These are phyloP conservation scores for Abrostola tripartita DNA, from an alignment of 2,888 invertebrate genomes.

Conservation along the genomic window DNA sequence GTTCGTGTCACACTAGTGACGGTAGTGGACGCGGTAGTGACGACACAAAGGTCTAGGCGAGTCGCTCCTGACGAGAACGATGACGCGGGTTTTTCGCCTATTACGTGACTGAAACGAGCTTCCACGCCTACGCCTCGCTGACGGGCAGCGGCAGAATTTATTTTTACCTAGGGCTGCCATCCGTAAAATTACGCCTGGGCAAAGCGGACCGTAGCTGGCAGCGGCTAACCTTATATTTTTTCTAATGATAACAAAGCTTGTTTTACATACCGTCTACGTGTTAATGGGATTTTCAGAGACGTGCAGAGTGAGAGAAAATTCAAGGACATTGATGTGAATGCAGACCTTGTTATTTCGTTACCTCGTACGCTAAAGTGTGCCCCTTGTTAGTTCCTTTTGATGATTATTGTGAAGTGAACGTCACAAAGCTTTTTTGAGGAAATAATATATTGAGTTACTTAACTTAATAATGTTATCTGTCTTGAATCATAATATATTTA, in stretches of 20 bases:
- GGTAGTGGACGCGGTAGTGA: slow-evolving; percentile 33
- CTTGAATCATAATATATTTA: not conserved
- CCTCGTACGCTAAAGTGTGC: slow-evolving; percentile 5
- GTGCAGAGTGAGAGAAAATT: slow-evolving; percentile 24
- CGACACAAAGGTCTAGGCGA: slow-evolving; percentile 52
- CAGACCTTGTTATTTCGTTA: slow-evolving; percentile 32
- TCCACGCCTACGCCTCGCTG: slow-evolving; percentile 36
- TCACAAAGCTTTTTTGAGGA: slow-evolving; percentile 41
- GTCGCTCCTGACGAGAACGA: slow-evolving; percentile 44
- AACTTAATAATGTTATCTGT: slow-evolving; percentile 10
- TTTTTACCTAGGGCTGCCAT: slow-evolving; percentile 58
- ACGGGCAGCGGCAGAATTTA: slow-evolving; percentile 48
- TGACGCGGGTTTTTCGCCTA: slow-evolving; percentile 54
- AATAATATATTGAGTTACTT: slow-evolving; percentile 21
- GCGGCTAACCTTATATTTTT: slow-evolving; percentile 27
- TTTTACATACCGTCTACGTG: slow-evolving; percentile 31
- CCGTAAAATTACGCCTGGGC: slow-evolving; percentile 61
- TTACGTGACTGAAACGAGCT: slow-evolving; percentile 45
- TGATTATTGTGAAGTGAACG: slow-evolving; percentile 40
- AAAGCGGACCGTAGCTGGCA: slow-evolving; percentile 36
- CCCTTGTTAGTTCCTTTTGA: slow-evolving; percentile 37
- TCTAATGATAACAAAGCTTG: slow-evolving; percentile 23
- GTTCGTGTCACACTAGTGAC: slow-evolving; percentile 38
- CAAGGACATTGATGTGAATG: slow-evolving; percentile 29
- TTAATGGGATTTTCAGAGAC: slow-evolving; percentile 30